phyloP scores from a whole-genome alignment of 2,888 invertebrate genomes.

The Ceraclea dissimilis region DNA sequence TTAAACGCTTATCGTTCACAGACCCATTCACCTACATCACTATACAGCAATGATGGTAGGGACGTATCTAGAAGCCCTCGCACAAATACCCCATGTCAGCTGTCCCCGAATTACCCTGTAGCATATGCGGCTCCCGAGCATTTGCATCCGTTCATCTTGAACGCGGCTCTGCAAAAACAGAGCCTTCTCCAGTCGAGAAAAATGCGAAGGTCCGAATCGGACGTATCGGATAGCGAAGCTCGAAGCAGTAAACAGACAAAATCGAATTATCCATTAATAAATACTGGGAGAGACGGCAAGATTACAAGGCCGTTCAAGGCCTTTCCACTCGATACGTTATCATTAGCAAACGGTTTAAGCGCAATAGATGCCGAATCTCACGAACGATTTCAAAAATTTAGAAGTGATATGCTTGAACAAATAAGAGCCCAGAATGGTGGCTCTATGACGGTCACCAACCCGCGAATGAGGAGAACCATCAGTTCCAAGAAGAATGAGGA shows the following conservation, averaged over 20 bases:
- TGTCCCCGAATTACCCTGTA: constrained; percentile 15
- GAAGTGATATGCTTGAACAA: constrained; percentile 58
- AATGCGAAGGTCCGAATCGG: too few relatives aligned
- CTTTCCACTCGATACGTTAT: constrained; percentile 61
- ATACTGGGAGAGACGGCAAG: constrained; percentile 35
- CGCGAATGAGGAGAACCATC: constrained; percentile 61
- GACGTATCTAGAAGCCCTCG: constrained; percentile 3
- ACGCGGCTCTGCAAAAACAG: constrained; percentile 20
- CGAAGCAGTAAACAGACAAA: too few relatives aligned
- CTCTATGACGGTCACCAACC: constrained; percentile 46
- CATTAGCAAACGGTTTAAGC: constrained; percentile 45
- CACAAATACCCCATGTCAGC: background rate
- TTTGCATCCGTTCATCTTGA: constrained; percentile 16
- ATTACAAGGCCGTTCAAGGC: constrained; percentile 59
- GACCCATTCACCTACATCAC: constrained; percentile 8
- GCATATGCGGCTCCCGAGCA: constrained; percentile 17
- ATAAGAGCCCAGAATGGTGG: constrained; percentile 57
- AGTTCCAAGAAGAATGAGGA: constrained; percentile 28
- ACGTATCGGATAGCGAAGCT: too few relatives aligned
- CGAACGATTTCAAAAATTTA: constrained; percentile 64
- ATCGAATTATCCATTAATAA: constrained; percentile 26
- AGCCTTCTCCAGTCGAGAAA: constrained; percentile 5
- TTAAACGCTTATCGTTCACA: background rate
- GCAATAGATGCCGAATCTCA: constrained; percentile 47
- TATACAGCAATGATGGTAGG: constrained; percentile 12